Base-by-base conservation (phyloP, 2,113 vertebrate genomes). In the Pica pica region DNA sequence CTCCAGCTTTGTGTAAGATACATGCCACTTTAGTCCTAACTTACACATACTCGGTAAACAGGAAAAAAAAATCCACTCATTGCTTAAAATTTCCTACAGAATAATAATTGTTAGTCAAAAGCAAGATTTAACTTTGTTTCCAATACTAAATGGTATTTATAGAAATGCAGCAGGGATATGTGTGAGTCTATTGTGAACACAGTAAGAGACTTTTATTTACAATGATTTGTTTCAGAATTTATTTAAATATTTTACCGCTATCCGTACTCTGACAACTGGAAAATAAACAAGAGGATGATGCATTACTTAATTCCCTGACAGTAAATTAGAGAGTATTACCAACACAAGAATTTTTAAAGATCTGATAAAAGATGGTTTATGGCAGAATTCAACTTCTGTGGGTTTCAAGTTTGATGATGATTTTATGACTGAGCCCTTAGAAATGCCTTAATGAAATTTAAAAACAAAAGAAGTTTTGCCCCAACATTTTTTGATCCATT, bases 191-290 rank as follows among this genome's bases (percentile, higher is more conserved):
- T 39, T 6, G 2, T 12, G 22, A 90, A 30, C 22, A 31, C 5
- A 42, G 15, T n/a, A 53, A 88, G 27, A 73, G 10, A 37, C 18
- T 61, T 89, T 39, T 41, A 81, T 67, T 22, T 86, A 74, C 27
- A 65, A 33, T 33, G 7, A 80, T 46, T 75, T 80, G 8, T 76
- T 94, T 69, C 53, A 61, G 24, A 73, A 75, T 83, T 85, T 75
- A 53, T 87, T 76, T 61, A 85, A 86, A 63, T 83, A 60, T 87
- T 74, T 84, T 76, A 46, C 21, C 13, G 28, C n/a, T 87, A 50
- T 57, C 37, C 19, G 23, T 77, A 46, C 26, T 67, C 44, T 61
- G 53, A 75, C 49, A 75, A 76, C 16, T n/a, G 26, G 52, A 83
- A 91, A 85, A 85, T 26, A 61, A 76, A 53, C 52, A 60, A 33